Evolutionary conservation across 2,113 vertebrate genomes (phyloP).

Genomic region (Abramis brama): DNA sequence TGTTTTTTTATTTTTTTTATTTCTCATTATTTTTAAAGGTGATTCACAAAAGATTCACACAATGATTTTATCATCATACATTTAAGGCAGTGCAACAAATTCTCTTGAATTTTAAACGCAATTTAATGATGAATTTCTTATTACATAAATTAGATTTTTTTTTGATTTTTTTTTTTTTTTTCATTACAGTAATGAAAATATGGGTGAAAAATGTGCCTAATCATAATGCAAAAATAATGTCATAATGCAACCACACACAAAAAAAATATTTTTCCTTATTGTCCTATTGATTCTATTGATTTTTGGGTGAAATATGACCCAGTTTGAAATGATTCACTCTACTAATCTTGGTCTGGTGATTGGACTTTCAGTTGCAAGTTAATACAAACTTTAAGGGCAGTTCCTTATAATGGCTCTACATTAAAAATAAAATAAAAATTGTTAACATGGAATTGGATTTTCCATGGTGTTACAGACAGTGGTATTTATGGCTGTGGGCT

Average conservation of each 20-base stretch:
- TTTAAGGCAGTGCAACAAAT: background rate
- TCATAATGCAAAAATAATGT: background rate
- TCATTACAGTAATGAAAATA: background rate
- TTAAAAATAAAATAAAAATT: background rate
- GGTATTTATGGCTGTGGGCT: slow-evolving; percentile 30
- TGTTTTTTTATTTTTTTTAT: no score
- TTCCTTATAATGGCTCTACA: background rate
- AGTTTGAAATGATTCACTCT: background rate
- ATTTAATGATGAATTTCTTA: no score
- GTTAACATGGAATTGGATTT: slow-evolving; percentile 13
- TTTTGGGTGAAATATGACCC: background rate
- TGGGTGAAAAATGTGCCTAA: background rate
- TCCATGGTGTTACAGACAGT: background rate
- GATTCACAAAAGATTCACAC: background rate
- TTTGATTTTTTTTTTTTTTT: background rate
- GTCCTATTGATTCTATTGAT: background rate
- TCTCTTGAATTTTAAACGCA: no score
- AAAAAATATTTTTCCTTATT: background rate
- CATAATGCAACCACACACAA: background rate
- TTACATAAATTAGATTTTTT: no score
- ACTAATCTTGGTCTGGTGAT: background rate
- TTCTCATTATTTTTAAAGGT: background rate
- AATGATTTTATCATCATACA: background rate
- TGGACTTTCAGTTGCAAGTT: slow-evolving; percentile 6
- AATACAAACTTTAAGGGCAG: slow-evolving; percentile 10